phyloP scores from a whole-genome alignment of 2,113 vertebrate genomes.

The Alaudala cheleensis region DNA sequence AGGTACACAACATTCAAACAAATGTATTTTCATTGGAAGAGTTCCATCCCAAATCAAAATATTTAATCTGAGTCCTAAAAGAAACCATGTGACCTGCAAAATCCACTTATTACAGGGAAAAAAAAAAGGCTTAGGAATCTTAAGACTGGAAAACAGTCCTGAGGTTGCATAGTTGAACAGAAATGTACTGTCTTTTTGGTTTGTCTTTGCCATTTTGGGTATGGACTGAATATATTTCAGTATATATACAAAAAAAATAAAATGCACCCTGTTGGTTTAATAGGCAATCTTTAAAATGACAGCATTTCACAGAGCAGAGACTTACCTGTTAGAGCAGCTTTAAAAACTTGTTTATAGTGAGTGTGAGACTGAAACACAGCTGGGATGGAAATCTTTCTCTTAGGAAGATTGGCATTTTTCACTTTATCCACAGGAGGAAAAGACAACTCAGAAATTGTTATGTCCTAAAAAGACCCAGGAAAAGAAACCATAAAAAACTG shows the following conservation, averaged over 20 bases:
- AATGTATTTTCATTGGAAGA: neutral
- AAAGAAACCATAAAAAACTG: neutral
- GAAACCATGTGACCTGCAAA: neutral
- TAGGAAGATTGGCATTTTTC: slow-evolving; percentile 49
- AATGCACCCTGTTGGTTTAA: neutral
- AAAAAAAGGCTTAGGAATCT: neutral
- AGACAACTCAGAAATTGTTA: slow-evolving; percentile 60
- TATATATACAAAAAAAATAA: neutral
- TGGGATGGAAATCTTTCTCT: slow-evolving; percentile 71
- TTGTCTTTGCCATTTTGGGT: neutral
- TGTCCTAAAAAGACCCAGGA: slow-evolving; percentile 51
- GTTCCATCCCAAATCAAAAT: neutral
- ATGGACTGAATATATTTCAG: neutral
- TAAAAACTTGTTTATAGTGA: slow-evolving; percentile 77
- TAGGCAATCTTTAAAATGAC: neutral
- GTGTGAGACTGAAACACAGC: slow-evolving; percentile 66
- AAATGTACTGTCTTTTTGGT: neutral
- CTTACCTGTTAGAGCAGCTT: slow-evolving; percentile 75
- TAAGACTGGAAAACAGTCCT: neutral
- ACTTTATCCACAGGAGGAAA: slow-evolving; percentile 68
- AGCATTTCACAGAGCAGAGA: neutral
- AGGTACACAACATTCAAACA: neutral
- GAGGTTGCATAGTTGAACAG: neutral
- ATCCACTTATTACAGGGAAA: neutral
- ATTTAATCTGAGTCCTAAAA: neutral